Evolutionary conservation across 2,888 invertebrate genomes (phyloP).

Genomic region (Caenorhabditis virilis): DNA sequence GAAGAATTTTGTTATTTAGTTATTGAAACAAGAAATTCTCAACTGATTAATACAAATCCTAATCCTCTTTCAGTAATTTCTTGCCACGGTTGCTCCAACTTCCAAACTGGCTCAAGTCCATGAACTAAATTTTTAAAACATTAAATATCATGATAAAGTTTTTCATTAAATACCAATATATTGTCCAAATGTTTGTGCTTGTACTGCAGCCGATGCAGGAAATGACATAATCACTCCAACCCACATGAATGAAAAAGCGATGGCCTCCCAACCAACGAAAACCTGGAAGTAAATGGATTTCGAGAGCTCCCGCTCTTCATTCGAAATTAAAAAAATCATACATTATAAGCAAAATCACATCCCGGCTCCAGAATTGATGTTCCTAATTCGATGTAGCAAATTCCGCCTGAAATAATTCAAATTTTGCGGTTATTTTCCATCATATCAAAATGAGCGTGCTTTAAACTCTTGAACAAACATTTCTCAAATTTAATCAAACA

Average conservation of each 20-base stretch:
- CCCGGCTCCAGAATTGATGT: slow-evolving; percentile 77
- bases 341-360: slow-evolving; percentile 66
- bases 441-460: not conserved
- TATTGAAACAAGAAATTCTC: not conserved
- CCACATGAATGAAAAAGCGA: slow-evolving; percentile 56
- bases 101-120: slow-evolving; percentile 38
- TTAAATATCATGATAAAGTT: not conserved
- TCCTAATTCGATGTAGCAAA: slow-evolving; percentile 87
- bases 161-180: slow-evolving; percentile 42
- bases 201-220: slow-evolving; percentile 57
- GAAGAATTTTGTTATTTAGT: not conserved
- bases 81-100: slow-evolving; percentile 28
- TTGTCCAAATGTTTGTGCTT: slow-evolving; percentile 58
- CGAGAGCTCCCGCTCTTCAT: no score
- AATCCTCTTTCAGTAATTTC: slow-evolving; percentile 32
- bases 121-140: slow-evolving; percentile 26
- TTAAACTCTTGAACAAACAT: no score
- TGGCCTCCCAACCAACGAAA: slow-evolving; percentile 47
- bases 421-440: not conserved
- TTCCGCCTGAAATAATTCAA: slow-evolving; percentile 73
- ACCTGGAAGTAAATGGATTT: slow-evolving; percentile 10
- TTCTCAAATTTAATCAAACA: not conserved
- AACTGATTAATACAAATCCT: slow-evolving; percentile 38
- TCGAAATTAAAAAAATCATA: slow-evolving; percentile 4
- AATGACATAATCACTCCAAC: slow-evolving; percentile 47